Conservation (phyloP, 2,888 invertebrate species). For the Macroteleia sp. region DNA sequence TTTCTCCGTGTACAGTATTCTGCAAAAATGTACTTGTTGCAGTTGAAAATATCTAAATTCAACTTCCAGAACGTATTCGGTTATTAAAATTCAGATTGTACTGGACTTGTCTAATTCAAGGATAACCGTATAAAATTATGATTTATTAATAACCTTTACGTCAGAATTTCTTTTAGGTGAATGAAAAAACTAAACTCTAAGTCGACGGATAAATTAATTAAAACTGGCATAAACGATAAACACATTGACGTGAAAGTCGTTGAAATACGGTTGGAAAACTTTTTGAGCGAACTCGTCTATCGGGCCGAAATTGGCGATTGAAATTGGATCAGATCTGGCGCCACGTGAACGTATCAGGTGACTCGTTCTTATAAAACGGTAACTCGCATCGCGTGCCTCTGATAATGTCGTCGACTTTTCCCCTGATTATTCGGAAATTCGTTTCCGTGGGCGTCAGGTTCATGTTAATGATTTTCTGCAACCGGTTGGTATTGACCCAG, state of each 20-base stretch:
- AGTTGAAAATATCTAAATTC: too few relatives aligned
- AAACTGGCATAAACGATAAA: conserved; percentile 1
- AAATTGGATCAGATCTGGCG: conserved; percentile 69
- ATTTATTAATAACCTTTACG: too few relatives aligned
- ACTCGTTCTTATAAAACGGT: conserved; percentile 21
- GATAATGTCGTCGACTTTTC: conserved; percentile 79
- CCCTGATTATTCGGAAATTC: conserved; percentile 79
- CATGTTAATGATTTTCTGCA: conserved; percentile 81
- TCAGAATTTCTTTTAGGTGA: too few relatives aligned
- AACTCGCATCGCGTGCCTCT: conserved; percentile 78
- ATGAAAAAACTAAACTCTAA: neutral
- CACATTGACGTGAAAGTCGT: neutral
- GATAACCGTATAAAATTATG: too few relatives aligned
- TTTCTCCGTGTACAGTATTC: too few relatives aligned
- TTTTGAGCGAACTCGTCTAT: conserved; percentile 9
- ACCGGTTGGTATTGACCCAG: conserved; percentile 81
- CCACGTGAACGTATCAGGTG: conserved; percentile 75
- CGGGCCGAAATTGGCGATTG: conserved; percentile 9
- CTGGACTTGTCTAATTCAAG: too few relatives aligned
- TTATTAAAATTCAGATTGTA: too few relatives aligned
- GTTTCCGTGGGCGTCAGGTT: conserved; percentile 75
- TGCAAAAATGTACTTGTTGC: too few relatives aligned
- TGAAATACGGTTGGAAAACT: conserved; percentile 8
- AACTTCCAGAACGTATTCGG: too few relatives aligned
- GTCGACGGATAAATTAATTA: conserved; percentile 11